Evolutionary conservation across 2,797 vertebrate species (phyloP).

Genomic region (Microcaecilia unicolor): DNA sequence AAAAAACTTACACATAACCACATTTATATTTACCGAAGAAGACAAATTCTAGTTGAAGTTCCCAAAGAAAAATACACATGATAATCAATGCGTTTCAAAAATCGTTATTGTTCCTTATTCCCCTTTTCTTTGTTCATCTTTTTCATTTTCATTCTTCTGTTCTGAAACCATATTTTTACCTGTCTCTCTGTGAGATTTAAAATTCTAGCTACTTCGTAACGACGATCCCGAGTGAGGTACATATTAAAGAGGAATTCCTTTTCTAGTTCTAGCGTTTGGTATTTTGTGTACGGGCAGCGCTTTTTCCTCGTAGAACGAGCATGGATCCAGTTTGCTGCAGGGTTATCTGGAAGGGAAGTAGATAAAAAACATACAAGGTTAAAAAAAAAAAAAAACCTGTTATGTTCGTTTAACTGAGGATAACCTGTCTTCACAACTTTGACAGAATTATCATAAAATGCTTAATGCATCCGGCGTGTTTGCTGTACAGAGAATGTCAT

Average conservation of each 20-base stretch:
- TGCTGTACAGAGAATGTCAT: conserved; percentile 56
- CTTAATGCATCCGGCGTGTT: conserved; percentile 52
- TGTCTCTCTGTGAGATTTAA: conserved; percentile 95
- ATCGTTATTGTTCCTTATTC: conserved; percentile 70
- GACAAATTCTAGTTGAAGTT: neutral
- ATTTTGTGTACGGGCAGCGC: conserved; percentile 95
- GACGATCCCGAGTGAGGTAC: conserved; percentile 94
- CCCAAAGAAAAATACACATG: neutral
- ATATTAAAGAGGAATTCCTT: conserved; percentile 98
- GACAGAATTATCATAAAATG: conserved; percentile 63
- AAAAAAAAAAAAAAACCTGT: conserved; percentile 21
- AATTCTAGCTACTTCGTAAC: conserved; percentile 94
- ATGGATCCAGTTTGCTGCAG: conserved; percentile 96
- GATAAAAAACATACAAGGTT: conserved; percentile 9
- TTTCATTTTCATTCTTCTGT: conserved; percentile 99
- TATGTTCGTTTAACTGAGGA: conserved; percentile 59
- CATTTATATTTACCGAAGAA: conserved; percentile 40
- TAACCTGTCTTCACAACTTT: conserved; percentile 54
- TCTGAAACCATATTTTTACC: conserved; percentile 99
- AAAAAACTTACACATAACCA: conserved; percentile 52
- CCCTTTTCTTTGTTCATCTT: conserved; percentile 94
- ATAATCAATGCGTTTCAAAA: conserved; percentile 5
- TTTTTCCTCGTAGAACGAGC: conserved; percentile 96
- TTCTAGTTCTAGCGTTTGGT: conserved; percentile 95
- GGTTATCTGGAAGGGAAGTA: conserved; percentile 71